phyloP scores from a whole-genome alignment of 1,140 invertebrate species.

The Drosophila sproati region DNA sequence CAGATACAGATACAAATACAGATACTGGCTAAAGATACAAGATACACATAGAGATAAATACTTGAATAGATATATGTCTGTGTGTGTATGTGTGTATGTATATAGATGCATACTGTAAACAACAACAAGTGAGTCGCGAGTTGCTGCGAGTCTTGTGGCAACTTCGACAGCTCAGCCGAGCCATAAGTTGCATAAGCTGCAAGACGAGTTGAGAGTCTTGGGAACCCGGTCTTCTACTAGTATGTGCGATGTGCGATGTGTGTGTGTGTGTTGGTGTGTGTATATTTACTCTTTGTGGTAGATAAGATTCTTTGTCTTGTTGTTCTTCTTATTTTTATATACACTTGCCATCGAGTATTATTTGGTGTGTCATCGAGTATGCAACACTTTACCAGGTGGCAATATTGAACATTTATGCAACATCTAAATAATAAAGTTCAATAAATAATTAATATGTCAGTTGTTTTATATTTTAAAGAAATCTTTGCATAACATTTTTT shows the following conservation, averaged over 20 bases:
- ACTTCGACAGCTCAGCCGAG: conserved; percentile 7
- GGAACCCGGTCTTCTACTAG: conserved; percentile 19
- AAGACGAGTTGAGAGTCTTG: conserved; percentile 12
- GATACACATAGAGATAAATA: conserved; percentile 57
- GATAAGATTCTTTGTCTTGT: conserved; percentile 55
- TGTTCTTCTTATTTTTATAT: not conserved
- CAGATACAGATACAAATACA: conserved; percentile 38
- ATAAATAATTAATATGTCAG: too few relatives aligned
- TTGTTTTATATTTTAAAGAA: too few relatives aligned
- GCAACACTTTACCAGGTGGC: too few relatives aligned
- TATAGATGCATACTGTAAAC: conserved; percentile 27
- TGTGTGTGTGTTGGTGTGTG: not conserved
- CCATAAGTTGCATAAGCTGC: conserved; percentile 47
- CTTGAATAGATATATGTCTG: conserved; percentile 25
- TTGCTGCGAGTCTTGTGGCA: not conserved
- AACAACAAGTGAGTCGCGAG: conserved; percentile 28
- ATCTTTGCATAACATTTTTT: too few relatives aligned
- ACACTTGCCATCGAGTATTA: too few relatives aligned
- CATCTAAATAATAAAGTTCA: too few relatives aligned
- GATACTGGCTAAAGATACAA: not conserved
- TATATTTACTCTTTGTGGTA: conserved; percentile 32
- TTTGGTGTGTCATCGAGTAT: too few relatives aligned
- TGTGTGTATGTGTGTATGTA: not conserved
- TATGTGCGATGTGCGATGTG: not conserved
- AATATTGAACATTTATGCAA: too few relatives aligned